Evolutionary conservation across 2,113 vertebrate species (phyloP).

Genomic region (Bothrops jararaca): DNA sequence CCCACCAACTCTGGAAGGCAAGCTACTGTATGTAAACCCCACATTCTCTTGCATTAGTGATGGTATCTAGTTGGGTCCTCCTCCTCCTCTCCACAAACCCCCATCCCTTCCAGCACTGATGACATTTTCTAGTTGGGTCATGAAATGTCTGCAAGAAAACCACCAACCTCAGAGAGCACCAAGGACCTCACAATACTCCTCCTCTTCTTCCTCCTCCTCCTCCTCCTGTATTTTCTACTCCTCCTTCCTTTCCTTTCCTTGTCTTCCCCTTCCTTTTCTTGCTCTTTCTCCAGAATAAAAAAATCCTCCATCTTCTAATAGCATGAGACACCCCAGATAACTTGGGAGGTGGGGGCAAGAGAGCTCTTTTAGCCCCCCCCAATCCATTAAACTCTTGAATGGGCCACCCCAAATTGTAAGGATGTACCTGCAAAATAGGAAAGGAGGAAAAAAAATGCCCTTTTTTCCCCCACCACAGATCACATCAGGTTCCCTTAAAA

Average conservation of each 20-base stretch:
- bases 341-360: neutral
- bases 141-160: neutral
- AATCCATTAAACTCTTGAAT: neutral
- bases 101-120: neutral
- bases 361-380: neutral
- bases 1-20: neutral
- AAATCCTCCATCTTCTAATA: neutral
- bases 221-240: neutral
- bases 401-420: neutral
- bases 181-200: neutral
- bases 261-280: neutral
- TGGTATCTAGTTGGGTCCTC: neutral
- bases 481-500: neutral
- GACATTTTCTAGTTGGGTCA: neutral
- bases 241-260: neutral
- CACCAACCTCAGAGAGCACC: neutral
- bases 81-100: neutral
- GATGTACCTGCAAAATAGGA: neutral
- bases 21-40: neutral
- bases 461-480: neutral
- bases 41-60: neutral
- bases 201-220: neutral
- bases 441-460: neutral
- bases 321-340: neutral
- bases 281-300: neutral